Evolutionary conservation across 2,797 vertebrate genomes (phyloP).

Genomic region (Enteromius anoplus): DNA sequence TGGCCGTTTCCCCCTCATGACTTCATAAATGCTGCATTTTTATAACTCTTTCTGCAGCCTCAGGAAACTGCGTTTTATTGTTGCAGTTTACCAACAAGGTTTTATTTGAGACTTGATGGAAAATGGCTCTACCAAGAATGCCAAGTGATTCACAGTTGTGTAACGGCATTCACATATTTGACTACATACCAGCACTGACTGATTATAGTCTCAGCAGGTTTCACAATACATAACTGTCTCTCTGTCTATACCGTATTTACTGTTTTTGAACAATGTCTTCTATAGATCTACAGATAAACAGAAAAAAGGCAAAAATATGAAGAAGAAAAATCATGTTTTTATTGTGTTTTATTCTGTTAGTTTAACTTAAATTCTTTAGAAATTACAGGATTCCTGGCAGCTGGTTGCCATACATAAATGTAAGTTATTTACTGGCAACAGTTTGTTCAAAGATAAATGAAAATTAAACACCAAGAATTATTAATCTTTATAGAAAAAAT

Average conservation of each 20-base stretch:
- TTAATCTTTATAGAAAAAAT: too few species aligned
- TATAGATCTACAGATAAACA: background rate
- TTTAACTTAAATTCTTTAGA: too few species aligned
- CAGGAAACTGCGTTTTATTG: constrained; percentile 24
- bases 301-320: background rate
- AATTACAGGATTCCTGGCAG: too few species aligned
- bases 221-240: background rate
- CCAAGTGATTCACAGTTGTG: constrained; percentile 24
- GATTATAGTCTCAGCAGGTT: background rate
- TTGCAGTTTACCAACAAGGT: constrained; percentile 32
- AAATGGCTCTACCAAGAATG: constrained; percentile 17
- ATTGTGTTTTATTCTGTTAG: too few species aligned
- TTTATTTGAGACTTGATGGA: constrained; percentile 22
- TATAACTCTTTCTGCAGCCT: constrained; percentile 39
- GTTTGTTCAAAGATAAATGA: too few species aligned
- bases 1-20: constrained; percentile 31
- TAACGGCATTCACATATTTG: background rate
- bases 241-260: background rate
- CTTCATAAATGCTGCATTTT: constrained; percentile 41
- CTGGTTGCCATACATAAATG: too few species aligned
- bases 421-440: too few species aligned
- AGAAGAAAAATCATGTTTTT: too few species aligned
- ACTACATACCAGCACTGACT: constrained; percentile 1
- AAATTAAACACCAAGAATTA: too few species aligned
- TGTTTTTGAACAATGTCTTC: background rate